phyloP scores from a whole-genome alignment of 2,888 invertebrate species.

The Linhomoeus sp. region DNA sequence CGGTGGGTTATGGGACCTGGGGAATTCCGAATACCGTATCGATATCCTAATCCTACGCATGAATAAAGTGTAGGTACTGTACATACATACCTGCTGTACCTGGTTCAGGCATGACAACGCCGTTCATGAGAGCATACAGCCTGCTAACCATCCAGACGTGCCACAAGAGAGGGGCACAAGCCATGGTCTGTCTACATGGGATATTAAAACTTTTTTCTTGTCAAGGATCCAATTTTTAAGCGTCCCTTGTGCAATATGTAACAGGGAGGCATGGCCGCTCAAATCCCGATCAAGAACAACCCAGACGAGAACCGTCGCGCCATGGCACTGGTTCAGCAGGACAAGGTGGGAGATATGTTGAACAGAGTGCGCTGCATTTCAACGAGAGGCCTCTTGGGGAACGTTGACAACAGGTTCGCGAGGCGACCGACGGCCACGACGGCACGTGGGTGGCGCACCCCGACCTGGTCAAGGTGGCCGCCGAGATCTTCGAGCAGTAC shows the following conservation, averaged over 20 bases:
- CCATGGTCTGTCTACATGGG: conserved; percentile 32
- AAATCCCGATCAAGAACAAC: conserved; percentile 34
- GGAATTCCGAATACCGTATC: no score
- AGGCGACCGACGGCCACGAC: neutral
- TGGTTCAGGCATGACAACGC: conserved; percentile 37
- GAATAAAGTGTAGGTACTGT: no score
- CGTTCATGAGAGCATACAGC: conserved; percentile 45
- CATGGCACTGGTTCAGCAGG: conserved; percentile 20
- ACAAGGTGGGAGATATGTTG: conserved; percentile 15
- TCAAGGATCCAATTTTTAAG: conserved; percentile 19
- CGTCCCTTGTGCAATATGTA: no score
- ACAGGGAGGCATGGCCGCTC: conserved; percentile 39
- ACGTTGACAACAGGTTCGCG: no score
- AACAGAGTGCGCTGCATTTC: neutral
- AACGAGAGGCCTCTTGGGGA: neutral
- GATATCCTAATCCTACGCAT: no score
- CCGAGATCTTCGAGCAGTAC: conserved; percentile 13
- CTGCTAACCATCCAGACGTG: conserved; percentile 31
- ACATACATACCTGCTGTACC: no score
- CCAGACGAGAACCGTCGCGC: conserved; percentile 14
- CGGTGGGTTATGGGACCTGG: conserved; percentile 6
- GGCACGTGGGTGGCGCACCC: conserved; percentile 49
- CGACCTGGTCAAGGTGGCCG: conserved; percentile 37
- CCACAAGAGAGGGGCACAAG: conserved; percentile 39
- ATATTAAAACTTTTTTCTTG: neutral